Conservation (phyloP, 2,113 vertebrate species). For the Pituophis catenifer region DNA sequence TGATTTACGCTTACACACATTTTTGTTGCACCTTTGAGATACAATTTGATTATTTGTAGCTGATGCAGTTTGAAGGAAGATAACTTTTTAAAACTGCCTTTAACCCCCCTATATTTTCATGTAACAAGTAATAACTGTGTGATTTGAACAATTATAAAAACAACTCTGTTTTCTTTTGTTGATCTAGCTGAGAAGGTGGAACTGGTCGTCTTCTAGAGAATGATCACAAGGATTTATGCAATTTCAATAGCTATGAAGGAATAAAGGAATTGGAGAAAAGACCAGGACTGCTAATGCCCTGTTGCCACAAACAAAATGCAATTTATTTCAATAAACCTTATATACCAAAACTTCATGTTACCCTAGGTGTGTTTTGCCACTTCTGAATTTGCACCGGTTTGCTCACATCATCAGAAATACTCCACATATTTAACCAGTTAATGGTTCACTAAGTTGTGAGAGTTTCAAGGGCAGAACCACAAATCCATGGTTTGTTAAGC, state of each 20-base stretch:
- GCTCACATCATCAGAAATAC: not conserved
- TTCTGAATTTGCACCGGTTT: not conserved
- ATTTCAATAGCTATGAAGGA: not conserved
- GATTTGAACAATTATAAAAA: not conserved
- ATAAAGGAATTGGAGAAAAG: no score
- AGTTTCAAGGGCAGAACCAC: not conserved
- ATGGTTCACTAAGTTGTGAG: not conserved
- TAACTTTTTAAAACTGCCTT: not conserved
- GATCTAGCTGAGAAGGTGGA: not conserved
- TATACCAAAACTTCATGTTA: fast-evolving
- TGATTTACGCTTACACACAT: not conserved
- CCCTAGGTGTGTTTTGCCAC: fast-evolving
- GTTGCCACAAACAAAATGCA: not conserved
- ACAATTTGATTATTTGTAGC: not conserved
- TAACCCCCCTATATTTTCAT: not conserved
- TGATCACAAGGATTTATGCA: not conserved
- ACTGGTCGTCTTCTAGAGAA: not conserved
- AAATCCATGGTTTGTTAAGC: not conserved
- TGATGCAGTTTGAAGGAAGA: not conserved
- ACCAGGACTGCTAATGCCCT: not conserved
- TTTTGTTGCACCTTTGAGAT: not conserved
- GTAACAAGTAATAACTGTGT: not conserved
- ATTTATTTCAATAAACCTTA: fast-evolving
- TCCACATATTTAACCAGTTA: conserved; percentile 11
- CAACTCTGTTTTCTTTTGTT: not conserved